A percentile compares a stretch with the other conserved stretches of the same genome.
Conservation (phyloP, 2,888 invertebrate genomes). For the Thereva nobilitata region DNA sequence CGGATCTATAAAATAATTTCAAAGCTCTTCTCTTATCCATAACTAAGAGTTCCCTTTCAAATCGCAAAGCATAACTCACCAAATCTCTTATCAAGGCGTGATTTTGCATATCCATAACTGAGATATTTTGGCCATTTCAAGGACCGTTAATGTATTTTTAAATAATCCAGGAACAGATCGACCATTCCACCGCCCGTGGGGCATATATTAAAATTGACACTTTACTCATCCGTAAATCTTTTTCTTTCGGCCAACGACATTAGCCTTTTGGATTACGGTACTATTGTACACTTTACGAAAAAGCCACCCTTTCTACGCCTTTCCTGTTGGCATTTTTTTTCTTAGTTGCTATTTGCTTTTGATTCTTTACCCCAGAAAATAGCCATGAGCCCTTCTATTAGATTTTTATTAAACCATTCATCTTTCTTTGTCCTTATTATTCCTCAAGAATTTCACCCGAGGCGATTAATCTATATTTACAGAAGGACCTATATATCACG, state of each 20-base stretch:
- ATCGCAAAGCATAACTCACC: neutral
- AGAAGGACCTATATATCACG: constrained; percentile 41
- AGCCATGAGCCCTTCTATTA: constrained; percentile 40
- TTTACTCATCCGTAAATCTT: constrained; percentile 35
- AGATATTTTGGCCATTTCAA: constrained; percentile 17
- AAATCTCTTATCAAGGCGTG: neutral
- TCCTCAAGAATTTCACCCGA: constrained; percentile 42
- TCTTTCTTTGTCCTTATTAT: constrained; percentile 44
- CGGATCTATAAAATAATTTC: no score
- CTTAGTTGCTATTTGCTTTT: constrained; percentile 22
- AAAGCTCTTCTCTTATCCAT: no score
- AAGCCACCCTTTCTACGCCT: constrained; percentile 19
- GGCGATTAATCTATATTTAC: constrained; percentile 43
- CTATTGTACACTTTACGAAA: constrained; percentile 27
- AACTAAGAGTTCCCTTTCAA: no score
- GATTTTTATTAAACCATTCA: constrained; percentile 44
- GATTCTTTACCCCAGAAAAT: constrained; percentile 20
- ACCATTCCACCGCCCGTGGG: no score
- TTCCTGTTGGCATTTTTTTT: constrained; percentile 22
- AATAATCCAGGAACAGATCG: no score
- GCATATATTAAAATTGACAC: constrained; percentile 15
- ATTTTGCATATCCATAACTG: constrained; percentile 19
- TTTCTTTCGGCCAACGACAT: constrained; percentile 21
- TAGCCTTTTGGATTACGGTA: constrained; percentile 25
- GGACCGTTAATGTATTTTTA: no score